A percentile compares a stretch with the other conserved stretches of the same genome.
Conservation (phyloP, 1,140 invertebrate genomes). For the Caligus rogercresseyi region DNA sequence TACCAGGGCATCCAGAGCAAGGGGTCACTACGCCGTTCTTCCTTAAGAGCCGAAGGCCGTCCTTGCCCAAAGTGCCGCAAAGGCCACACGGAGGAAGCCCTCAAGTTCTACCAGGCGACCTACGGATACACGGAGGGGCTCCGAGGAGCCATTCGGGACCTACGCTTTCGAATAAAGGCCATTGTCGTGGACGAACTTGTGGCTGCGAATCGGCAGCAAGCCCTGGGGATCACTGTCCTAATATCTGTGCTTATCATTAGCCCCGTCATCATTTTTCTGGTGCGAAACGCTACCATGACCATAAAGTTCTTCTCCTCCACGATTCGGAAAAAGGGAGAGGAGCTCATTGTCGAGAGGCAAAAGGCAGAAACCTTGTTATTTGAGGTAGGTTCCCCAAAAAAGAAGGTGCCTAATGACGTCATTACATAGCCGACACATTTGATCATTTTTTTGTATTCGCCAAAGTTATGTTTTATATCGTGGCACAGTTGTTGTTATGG, state of each 20-base stretch:
- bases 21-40: neutral
- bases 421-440: too few species aligned
- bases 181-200: slow-evolving; percentile 3
- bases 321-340: slow-evolving; percentile 53
- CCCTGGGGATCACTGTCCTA: neutral
- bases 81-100: neutral
- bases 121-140: neutral
- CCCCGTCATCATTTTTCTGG: slow-evolving; percentile 61
- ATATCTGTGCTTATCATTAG: slow-evolving; percentile 51
- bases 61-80: neutral
- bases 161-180: neutral
- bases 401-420: too few species aligned
- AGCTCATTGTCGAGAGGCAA: slow-evolving; percentile 59
- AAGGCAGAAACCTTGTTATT: slow-evolving; percentile 60
- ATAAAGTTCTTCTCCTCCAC: slow-evolving; percentile 66
- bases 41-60: neutral
- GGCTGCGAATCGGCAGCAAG: neutral
- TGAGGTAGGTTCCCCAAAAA: too few species aligned
- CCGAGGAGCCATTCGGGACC: neutral
- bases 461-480: too few species aligned
- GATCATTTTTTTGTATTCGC: too few species aligned
- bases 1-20: neutral
- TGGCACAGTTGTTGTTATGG: too few species aligned
- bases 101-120: neutral
- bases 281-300: slow-evolving; percentile 58